Evolutionary conservation across 2,797 vertebrate species (phyloP), one percentile per base, ranked within the genome.

Genomic region (Hydrolagus colliei): DNA sequence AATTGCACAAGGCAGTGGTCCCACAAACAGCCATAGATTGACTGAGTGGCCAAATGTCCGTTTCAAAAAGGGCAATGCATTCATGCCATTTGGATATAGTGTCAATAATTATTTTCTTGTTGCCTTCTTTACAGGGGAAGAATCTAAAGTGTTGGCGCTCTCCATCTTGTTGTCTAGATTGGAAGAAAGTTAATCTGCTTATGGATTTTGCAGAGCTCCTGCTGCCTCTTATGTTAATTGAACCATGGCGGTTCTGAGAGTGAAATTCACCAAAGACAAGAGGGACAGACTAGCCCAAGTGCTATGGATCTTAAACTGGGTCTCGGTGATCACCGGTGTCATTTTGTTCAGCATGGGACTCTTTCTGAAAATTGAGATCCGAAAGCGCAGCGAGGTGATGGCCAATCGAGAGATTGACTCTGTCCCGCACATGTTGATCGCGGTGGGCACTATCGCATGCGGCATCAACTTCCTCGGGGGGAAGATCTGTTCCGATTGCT

Each of bases 281-380:
- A 91, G 96, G 87, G 95, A 96, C 91, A 97, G 96, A 88, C 86
- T 98, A 88, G 96, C 96, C 89, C 97, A 97, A 91, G 92, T 96
- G 79, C 91, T 97, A n/a, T 97, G 97, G 96, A 94, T 98, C 88
- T 93, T 97, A 86, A 97, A 98, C 92, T 97, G 96, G 96, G 90
- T 98, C 87, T 97, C 96, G 0, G 96, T 97, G 73, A 90, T 96
- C 86, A 96, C 94, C 0, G 96, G 96, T 12, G 89, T 93, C 88
- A 90, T 96, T 87, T 92, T 98, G 67, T 96, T 97, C 91, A 95
- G 96, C 86, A 91, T 98, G 84, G 97, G 97, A 20, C 91, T 97
- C 87, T 96, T 96, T 87, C 93, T 98, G 86, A 97, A 97, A 90
- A 95, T 96, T 88, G 97, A 97, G 90, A 92, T 98, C 87, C 94